These are phyloP conservation scores for Volucella zonaria DNA, from an alignment of 2,888 invertebrate genomes.

Conservation along the genomic window DNA sequence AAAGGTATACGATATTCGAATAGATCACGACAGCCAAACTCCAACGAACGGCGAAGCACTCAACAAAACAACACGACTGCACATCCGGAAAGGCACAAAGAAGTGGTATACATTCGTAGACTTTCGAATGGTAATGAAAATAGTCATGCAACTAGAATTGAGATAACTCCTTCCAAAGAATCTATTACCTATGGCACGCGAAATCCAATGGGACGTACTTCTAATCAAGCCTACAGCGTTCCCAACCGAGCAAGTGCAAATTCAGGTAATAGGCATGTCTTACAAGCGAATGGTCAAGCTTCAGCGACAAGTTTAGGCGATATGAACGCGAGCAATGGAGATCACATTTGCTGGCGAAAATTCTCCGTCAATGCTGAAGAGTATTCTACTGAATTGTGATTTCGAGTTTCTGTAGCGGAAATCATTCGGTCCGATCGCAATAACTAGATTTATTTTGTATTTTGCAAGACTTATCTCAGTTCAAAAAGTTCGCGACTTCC, in stretches of 20 bases:
- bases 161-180: slow-evolving; percentile 81
- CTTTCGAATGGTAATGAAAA: slow-evolving; percentile 79
- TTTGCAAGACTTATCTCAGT: slow-evolving; percentile 65
- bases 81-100: slow-evolving; percentile 79
- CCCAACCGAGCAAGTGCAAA: slow-evolving; percentile 53
- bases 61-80: slow-evolving; percentile 55
- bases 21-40: slow-evolving; percentile 71
- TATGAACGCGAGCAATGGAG: slow-evolving; percentile 77
- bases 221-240: slow-evolving; percentile 53
- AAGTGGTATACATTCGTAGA: slow-evolving; percentile 81
- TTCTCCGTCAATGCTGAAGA: slow-evolving; percentile 82
- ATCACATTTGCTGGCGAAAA: slow-evolving; percentile 84
- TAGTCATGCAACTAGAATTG: slow-evolving; percentile 81
- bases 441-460: slow-evolving; percentile 41
- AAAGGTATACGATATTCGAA: slow-evolving; percentile 79
- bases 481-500: slow-evolving; percentile 20
- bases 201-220: slow-evolving; percentile 75
- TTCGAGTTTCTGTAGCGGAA: slow-evolving; percentile 5
- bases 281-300: slow-evolving; percentile 56
- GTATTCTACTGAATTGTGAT: slow-evolving; percentile 82
- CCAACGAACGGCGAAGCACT: slow-evolving; percentile 53
- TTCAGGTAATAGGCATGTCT: slow-evolving; percentile 34
- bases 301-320: slow-evolving; percentile 61
- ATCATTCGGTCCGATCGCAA: slow-evolving; percentile 15
- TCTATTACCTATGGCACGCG: slow-evolving; percentile 79